phyloP scores from a whole-genome alignment of 1,140 invertebrate species.

The Pseudomyrmex flavicornis region DNA sequence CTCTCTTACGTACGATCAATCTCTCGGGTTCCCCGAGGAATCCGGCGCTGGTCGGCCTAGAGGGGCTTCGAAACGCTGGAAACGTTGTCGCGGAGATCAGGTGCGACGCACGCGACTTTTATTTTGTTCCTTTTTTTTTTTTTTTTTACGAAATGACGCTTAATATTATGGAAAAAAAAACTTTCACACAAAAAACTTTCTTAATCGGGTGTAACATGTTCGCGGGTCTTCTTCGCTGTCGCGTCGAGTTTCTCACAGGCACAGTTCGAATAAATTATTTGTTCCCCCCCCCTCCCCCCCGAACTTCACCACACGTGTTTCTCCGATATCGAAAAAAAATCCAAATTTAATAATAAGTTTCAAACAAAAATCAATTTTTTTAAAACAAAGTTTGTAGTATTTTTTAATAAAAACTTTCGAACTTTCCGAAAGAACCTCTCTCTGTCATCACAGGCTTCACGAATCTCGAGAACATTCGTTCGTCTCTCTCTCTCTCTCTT shows the following conservation, averaged over 20 bases:
- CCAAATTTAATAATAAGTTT: too few relatives aligned
- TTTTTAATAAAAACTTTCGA: slow-evolving; percentile 6
- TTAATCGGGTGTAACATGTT: neutral
- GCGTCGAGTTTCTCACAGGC: too few relatives aligned
- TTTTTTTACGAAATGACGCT: slow-evolving; percentile 4
- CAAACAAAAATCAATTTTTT: slow-evolving; percentile 20
- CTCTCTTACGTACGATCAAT: slow-evolving; percentile 8
- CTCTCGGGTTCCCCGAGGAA: slow-evolving; percentile 7
- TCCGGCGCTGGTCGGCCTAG: slow-evolving; percentile 19
- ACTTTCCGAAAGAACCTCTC: slow-evolving; percentile 18
- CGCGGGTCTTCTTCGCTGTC: neutral
- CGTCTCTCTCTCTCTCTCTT: neutral
- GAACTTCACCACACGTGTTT: too few relatives aligned
- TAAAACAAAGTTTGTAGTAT: slow-evolving; percentile 12
- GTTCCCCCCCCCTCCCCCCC: too few relatives aligned
- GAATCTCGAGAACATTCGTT: slow-evolving; percentile 42
- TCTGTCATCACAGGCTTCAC: slow-evolving; percentile 38
- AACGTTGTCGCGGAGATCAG: slow-evolving; percentile 37
- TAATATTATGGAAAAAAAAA: slow-evolving; percentile 10
- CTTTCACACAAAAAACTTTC: neutral
- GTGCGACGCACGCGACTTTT: neutral
- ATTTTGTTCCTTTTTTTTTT: neutral
- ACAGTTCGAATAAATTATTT: too few relatives aligned
- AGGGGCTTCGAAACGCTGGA: slow-evolving; percentile 23
- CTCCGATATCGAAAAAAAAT: too few relatives aligned